A percentile compares a stretch with the other conserved stretches of the same genome.
These are phyloP conservation scores for Cyphomyrus discorhynchus DNA, from an alignment of 2,113 vertebrate genomes.

Conservation along the genomic window DNA sequence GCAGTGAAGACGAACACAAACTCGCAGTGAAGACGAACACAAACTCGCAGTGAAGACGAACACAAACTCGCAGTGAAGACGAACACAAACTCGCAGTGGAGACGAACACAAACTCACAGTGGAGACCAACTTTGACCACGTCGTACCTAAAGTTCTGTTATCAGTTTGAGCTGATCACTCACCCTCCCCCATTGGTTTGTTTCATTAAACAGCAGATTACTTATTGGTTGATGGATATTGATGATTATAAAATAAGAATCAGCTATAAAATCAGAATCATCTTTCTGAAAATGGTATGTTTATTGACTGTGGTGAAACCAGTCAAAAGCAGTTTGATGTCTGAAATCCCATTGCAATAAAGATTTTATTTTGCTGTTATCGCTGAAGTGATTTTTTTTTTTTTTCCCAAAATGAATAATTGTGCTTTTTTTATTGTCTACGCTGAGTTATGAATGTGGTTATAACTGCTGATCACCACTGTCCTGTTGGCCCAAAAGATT, in stretches of 20 bases:
- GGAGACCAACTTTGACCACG: background rate
- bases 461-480: background rate
- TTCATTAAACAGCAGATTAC: background rate
- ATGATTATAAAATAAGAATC: background rate
- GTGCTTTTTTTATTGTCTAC: background rate
- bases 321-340: background rate
- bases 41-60: background rate
- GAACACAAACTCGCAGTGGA: background rate
- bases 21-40: background rate
- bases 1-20: background rate
- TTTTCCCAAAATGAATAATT: background rate
- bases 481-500: background rate
- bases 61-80: background rate
- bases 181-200: background rate
- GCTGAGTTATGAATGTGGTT: background rate
- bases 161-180: background rate
- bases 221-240: background rate
- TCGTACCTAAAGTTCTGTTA: background rate
- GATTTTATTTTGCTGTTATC: background rate
- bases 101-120: background rate
- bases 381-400: background rate
- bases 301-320: background rate
- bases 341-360: slow-evolving; percentile 1
- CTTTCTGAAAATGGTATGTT: background rate
- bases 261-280: background rate